These are phyloP conservation scores for Zoanthus solanderi DNA, from an alignment of 92 coral and sea anemone genomes.

Conservation along the genomic window DNA sequence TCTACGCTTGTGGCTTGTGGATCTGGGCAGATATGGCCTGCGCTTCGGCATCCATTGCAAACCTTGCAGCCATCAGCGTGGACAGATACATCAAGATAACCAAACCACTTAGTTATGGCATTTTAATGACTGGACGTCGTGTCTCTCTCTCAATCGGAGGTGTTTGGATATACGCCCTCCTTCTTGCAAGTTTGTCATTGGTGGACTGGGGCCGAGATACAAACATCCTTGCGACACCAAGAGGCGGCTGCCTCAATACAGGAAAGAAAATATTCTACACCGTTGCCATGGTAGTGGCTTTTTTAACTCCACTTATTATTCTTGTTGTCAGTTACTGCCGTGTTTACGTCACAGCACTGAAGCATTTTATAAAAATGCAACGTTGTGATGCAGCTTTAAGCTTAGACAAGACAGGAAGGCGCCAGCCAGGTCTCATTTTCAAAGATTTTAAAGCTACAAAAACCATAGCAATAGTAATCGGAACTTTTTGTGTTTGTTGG, in stretches of 20 bases:
- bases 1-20: conserved; percentile 76
- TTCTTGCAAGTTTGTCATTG: conserved; percentile 75
- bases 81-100: conserved; percentile 96
- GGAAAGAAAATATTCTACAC: conserved; percentile 84
- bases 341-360: conserved; percentile 84
- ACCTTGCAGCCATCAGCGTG: conserved; percentile 87
- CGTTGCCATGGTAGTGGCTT: conserved; percentile 87
- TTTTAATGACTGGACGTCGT: conserved; percentile 75
- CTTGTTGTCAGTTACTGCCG: conserved; percentile 79
- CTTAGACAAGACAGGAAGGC: conserved; percentile 61
- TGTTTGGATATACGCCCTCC: conserved; percentile 83
- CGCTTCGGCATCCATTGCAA: conserved; percentile 94
- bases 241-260: conserved; percentile 62
- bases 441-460: conserved; percentile 96
- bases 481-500: conserved; percentile 96
- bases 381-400: conserved; percentile 25
- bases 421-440: conserved; percentile 61
- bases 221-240: conserved; percentile 9
- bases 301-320: conserved; percentile 77
- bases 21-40: conserved; percentile 94
- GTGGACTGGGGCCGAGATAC: conserved; percentile 51
- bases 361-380: conserved; percentile 88
- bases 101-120: conserved; percentile 85
- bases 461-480: conserved; percentile 88
- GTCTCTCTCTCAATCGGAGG: conserved; percentile 74